These are phyloP conservation scores for Drepana falcataria DNA, from an alignment of 2,888 invertebrate species.

Conservation along the genomic window DNA sequence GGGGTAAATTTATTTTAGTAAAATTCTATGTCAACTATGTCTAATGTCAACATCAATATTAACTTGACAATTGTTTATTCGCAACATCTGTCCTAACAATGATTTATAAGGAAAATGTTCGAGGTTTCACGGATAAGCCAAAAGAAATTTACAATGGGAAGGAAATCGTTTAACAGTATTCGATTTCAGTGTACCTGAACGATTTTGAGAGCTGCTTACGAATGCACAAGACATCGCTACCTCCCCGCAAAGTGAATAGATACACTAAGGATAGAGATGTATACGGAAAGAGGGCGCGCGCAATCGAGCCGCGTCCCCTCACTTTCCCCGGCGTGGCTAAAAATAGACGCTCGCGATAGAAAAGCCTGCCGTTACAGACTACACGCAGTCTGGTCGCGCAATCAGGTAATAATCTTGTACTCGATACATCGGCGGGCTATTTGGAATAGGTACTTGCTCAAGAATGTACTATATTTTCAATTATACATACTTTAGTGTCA, in stretches of 20 bases:
- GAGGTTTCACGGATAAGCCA: too few species aligned
- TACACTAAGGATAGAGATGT: constrained; percentile 33
- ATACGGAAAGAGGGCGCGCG: constrained; percentile 45
- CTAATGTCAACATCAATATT: too few species aligned
- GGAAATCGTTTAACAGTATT: constrained; percentile 11
- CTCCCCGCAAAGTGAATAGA: constrained; percentile 58
- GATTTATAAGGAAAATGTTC: too few species aligned
- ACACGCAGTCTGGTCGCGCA: constrained; percentile 9
- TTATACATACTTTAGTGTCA: too few species aligned
- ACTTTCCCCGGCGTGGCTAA: constrained; percentile 68
- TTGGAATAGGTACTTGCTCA: too few species aligned
- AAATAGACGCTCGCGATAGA: constrained; percentile 69
- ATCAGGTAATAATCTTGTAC: background rate
- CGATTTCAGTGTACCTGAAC: constrained; percentile 30
- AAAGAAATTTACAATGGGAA: too few species aligned
- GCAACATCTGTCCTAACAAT: too few species aligned
- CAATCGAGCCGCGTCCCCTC: constrained; percentile 55
- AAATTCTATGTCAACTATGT: too few species aligned
- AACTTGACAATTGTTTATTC: too few species aligned
- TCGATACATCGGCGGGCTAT: too few species aligned
- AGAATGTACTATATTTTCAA: too few species aligned
- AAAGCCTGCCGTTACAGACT: constrained; percentile 39
- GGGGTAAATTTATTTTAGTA: too few species aligned
- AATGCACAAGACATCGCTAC: constrained; percentile 62
- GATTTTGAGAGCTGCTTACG: constrained; percentile 46